Base-by-base conservation (phyloP, 2,113 vertebrate genomes). In the Crotalus helleri region DNA sequence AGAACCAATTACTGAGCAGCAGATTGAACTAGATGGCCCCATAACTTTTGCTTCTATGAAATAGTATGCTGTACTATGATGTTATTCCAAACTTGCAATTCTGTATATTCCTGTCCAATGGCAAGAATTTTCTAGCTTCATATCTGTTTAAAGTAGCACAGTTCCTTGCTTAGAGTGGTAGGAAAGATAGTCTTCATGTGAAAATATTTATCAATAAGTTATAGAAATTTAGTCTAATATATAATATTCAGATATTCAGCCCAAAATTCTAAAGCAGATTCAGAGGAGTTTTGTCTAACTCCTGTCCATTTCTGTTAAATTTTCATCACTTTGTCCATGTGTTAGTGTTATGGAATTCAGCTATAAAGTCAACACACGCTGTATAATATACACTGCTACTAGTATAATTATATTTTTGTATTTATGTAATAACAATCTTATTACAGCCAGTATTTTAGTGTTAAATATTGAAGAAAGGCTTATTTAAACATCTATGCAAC, bases 161-260 rank as follows among this genome's bases (percentile, higher is more conserved):
- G 0, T 58, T 3, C 19, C 51, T 39, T 87, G 85, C 46, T 92
- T 86, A 15, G 15, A 33, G 19, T 46, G 10, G n/a, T 33, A 33
- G 33, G 44, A n/a, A 51, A 49, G 1, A 3, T 44, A 53, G 21
- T 46, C 13, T 92, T 69, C 49, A 29, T 88, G 24, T 7, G 87
- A 92, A 93, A 93, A 96, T 87, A 19, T 95, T 92, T 91, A 58
- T 93, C 24, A 86, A 26, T 12, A 61, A 97, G 44, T 15, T 64
- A 92, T 91, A 95, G 93, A 95, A 24, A 92, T 93, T 95, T 94
- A 15, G 91, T 94, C 85, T 91, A 58, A 69, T 93, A 92, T 95
- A n/a, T 95, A 95, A 51, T 95, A 94, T 88, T 95, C 92, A 95
- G 90, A 92, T 91, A 33, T 90, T 88, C 93, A 21, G 92, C 94